phyloP scores from a whole-genome alignment of 2,797 vertebrate genomes.

The Oreonectes daqikongensis region DNA sequence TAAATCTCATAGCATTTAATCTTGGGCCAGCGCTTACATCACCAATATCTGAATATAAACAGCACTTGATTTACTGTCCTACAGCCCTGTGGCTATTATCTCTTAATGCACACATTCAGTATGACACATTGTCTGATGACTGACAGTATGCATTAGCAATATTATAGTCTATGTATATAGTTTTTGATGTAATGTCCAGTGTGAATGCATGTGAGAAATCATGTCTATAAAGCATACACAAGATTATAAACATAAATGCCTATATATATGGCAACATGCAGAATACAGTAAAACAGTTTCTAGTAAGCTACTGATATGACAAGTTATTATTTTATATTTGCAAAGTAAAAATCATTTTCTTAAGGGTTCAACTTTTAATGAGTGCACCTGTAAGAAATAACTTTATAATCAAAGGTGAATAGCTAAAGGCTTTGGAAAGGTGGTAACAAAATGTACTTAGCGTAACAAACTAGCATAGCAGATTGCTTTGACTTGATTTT shows the following conservation, averaged over 20 bases:
- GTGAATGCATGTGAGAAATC: background rate
- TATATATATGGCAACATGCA: background rate
- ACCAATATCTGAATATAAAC: background rate
- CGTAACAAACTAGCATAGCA: background rate
- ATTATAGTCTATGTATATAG: background rate
- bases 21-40: background rate
- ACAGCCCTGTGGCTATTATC: background rate
- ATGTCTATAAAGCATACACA: no score
- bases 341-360: background rate
- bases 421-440: background rate
- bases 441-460: background rate
- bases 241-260: background rate
- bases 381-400: background rate
- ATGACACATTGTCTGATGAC: background rate
- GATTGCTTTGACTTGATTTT: background rate
- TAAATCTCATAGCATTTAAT: no score
- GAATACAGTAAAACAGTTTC: background rate
- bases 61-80: background rate
- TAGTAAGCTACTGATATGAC: background rate
- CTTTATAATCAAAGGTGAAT: background rate
- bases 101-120: background rate
- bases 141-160: background rate
- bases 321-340: background rate
- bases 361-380: background rate
- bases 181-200: background rate